Evolutionary conservation across 2,113 vertebrate species (phyloP).

Genomic region (Heterotis niloticus): DNA sequence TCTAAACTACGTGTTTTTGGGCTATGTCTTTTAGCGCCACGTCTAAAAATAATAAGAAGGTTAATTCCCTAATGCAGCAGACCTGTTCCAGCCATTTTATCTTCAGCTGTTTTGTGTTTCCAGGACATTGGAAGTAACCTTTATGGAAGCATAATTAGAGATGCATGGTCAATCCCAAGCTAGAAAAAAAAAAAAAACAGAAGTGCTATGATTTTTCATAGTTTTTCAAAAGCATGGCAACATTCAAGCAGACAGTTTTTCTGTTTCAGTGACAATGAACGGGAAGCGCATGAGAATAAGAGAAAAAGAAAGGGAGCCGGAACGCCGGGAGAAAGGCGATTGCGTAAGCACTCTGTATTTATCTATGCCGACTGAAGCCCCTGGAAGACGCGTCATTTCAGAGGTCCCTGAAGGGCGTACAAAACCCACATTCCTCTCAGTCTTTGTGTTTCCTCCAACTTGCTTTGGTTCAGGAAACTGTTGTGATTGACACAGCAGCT

Average conservation of each 20-base stretch:
- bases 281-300: neutral
- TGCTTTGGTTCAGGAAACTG: slow-evolving; percentile 7
- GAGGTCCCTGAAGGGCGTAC: neutral
- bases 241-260: neutral
- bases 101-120: slow-evolving; percentile 27
- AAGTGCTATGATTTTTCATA: neutral
- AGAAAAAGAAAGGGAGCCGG: neutral
- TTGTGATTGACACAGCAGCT: slow-evolving; percentile 9
- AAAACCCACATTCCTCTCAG: neutral
- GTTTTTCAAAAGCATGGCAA: neutral
- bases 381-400: neutral
- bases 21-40: slow-evolving; percentile 48
- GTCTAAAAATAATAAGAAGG: slow-evolving; percentile 64
- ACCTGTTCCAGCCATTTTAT: slow-evolving; percentile 46
- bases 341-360: neutral
- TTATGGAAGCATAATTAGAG: too few species aligned
- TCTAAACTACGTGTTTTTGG: slow-evolving; percentile 45
- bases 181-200: neutral
- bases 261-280: neutral
- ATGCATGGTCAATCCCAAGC: neutral
- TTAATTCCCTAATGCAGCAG: slow-evolving; percentile 54
- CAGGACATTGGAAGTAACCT: slow-evolving; percentile 9
- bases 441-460: neutral
- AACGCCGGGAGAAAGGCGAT: neutral
- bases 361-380: slow-evolving; percentile 8